Conservation (phyloP, 2,797 vertebrate genomes). For the Sebastes oblongus region DNA sequence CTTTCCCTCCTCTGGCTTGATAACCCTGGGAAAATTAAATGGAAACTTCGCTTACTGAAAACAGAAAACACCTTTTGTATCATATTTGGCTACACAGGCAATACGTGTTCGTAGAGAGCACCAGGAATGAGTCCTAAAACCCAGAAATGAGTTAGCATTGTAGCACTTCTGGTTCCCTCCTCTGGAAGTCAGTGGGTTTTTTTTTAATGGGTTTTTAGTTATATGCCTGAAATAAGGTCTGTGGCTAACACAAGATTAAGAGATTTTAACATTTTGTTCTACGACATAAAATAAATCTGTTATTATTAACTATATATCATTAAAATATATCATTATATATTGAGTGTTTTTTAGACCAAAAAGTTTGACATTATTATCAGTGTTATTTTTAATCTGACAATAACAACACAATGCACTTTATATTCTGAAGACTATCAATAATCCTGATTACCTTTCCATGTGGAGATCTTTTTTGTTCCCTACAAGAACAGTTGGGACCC, state of each 20-base stretch:
- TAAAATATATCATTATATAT: neutral
- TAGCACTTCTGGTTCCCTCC: too few species aligned
- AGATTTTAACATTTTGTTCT: too few species aligned
- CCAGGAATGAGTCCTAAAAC: too few species aligned
- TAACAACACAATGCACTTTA: neutral
- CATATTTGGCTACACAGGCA: neutral
- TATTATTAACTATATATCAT: too few species aligned
- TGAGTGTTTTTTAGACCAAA: neutral
- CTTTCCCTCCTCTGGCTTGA: conserved; percentile 88
- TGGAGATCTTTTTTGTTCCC: conserved; percentile 92
- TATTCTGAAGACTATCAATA: neutral
- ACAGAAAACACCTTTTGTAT: neutral
- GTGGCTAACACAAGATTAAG: too few species aligned
- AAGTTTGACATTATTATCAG: neutral
- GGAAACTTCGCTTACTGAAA: neutral
- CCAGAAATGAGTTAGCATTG: too few species aligned
- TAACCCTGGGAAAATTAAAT: conserved; percentile 74
- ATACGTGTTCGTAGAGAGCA: neutral
- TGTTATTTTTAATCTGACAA: neutral
- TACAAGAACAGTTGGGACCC: conserved; percentile 89
- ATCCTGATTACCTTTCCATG: conserved; percentile 82
- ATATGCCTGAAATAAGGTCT: too few species aligned
- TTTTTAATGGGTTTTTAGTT: too few species aligned
- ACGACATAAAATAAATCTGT: too few species aligned
- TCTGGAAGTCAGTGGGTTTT: too few species aligned